Evolutionary conservation across 2,797 vertebrate genomes (phyloP).

Genomic region (Paramormyrops hopkinsi): DNA sequence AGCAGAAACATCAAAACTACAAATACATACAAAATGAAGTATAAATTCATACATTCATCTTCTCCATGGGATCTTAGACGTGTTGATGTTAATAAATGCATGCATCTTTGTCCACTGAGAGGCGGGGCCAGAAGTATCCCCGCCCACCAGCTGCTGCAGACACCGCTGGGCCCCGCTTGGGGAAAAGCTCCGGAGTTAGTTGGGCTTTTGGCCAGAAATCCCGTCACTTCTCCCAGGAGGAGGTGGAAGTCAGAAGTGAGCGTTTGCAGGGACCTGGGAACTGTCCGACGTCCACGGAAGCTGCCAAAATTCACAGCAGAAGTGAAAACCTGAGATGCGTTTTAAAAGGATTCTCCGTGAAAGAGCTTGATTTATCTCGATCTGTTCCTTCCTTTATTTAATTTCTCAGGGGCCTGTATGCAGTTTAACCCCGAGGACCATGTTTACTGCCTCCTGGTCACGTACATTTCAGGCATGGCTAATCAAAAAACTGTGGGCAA

Average conservation of each 20-base stretch:
- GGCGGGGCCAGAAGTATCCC: neutral
- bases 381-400: neutral
- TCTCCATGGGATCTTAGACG: neutral
- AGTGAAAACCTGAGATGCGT: neutral
- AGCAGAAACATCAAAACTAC: neutral
- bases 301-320: neutral
- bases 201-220: neutral
- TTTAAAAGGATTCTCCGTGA: neutral
- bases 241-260: neutral
- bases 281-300: neutral
- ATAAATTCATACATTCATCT: neutral
- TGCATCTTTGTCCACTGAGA: neutral
- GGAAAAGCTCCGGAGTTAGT: neutral
- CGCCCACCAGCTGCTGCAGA: neutral
- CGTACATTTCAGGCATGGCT: neutral
- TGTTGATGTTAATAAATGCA: neutral
- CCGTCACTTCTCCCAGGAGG: neutral
- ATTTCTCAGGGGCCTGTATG: neutral
- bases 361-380: neutral
- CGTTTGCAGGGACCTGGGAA: neutral
- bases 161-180: neutral
- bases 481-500: neutral
- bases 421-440: neutral
- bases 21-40: neutral
- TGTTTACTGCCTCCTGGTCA: neutral